These are phyloP conservation scores for Tetragnatha versicolor DNA, from an alignment of 1,140 invertebrate genomes.

Conservation along the genomic window DNA sequence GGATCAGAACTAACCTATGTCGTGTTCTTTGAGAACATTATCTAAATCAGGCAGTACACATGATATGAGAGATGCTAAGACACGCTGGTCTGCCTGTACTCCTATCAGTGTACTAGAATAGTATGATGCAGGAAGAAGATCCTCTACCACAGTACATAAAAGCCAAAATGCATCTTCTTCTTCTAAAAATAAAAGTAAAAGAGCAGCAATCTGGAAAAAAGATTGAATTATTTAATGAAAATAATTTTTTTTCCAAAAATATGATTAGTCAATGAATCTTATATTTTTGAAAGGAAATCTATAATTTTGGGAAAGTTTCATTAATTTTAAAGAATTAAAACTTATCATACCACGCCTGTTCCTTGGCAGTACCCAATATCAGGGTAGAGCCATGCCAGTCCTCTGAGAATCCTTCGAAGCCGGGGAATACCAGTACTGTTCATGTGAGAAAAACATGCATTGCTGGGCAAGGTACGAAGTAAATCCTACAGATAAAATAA, in stretches of 20 bases:
- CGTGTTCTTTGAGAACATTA: slow-evolving; percentile 87
- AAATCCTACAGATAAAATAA: slow-evolving; percentile 72
- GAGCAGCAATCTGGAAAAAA: slow-evolving; percentile 80
- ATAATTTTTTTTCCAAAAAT: too few species aligned
- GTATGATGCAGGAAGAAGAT: slow-evolving; percentile 95
- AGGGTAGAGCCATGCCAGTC: slow-evolving; percentile 96
- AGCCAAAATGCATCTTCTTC: slow-evolving; percentile 99
- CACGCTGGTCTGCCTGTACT: slow-evolving; percentile 85
- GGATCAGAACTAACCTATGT: slow-evolving; percentile 72
- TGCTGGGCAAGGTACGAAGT: slow-evolving; percentile 93
- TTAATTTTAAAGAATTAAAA: not conserved
- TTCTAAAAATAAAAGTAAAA: slow-evolving; percentile 90
- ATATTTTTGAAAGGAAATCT: too few species aligned
- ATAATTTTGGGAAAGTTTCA: not conserved
- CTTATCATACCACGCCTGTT: slow-evolving; percentile 81
- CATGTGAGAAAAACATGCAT: slow-evolving; percentile 94
- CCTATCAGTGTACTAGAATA: slow-evolving; percentile 94
- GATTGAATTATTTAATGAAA: not conserved
- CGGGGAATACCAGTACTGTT: slow-evolving; percentile 83
- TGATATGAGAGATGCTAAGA: slow-evolving; percentile 85
- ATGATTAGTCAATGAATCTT: too few species aligned
- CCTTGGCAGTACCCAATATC: slow-evolving; percentile 99
- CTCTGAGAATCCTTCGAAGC: slow-evolving; percentile 86
- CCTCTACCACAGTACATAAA: slow-evolving; percentile 97
- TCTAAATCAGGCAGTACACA: slow-evolving; percentile 88